phyloP scores from a whole-genome alignment of 2,113 vertebrate genomes.

The Todiramphus chloris region DNA sequence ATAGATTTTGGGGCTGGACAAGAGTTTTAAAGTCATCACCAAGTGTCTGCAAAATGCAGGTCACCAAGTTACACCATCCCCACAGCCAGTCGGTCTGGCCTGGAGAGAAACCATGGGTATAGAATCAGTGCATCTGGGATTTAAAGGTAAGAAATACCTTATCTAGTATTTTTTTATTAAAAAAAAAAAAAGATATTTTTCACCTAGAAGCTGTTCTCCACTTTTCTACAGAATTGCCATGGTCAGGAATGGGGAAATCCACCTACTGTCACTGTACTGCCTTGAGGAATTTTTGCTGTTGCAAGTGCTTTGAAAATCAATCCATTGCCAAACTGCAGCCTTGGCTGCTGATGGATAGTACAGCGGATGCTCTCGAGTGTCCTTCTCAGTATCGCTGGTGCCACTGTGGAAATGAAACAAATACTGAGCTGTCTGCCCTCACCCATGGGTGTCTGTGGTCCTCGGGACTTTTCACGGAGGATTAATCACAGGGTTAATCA shows the following conservation, averaged over 20 bases:
- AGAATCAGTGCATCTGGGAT: not conserved
- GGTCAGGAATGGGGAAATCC: not conserved
- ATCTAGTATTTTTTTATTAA: not conserved
- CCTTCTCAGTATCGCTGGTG: not conserved
- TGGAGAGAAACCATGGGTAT: not conserved
- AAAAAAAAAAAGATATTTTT: not conserved
- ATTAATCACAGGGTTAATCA: not conserved
- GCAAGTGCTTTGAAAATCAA: not conserved
- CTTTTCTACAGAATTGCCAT: not conserved
- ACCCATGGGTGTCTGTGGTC: not conserved
- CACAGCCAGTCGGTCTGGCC: not conserved
- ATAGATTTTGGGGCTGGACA: not conserved
- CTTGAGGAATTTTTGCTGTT: not conserved
- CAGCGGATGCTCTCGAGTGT: not conserved
- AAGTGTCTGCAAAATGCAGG: not conserved
- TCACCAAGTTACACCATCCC: not conserved
- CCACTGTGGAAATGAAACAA: not conserved
- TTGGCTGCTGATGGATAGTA: fast-evolving
- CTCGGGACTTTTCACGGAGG: not conserved
- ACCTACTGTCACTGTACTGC: not conserved
- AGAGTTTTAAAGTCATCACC: not conserved
- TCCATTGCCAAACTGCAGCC: not conserved
- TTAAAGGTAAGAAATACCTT: not conserved
- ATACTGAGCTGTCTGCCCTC: not conserved
- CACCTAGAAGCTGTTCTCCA: not conserved